Conservation (phyloP, 2,113 vertebrate species). For the Bagarius yarrelli region DNA sequence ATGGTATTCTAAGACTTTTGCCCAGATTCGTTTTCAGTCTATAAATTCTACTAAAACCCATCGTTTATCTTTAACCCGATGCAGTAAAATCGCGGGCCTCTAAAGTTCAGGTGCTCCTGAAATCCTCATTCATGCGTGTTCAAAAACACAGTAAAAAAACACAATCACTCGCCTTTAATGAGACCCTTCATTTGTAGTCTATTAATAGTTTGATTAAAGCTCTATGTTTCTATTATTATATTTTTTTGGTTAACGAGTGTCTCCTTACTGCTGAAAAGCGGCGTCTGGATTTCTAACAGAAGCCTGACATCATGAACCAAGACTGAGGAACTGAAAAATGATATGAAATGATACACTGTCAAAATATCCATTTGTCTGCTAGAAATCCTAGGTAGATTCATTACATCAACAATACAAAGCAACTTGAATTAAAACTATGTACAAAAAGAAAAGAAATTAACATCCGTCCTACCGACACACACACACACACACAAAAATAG, state of each 20-base stretch:
- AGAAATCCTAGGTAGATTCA: conserved; percentile 31
- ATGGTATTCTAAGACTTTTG: background rate
- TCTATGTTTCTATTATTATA: background rate
- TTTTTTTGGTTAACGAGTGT: conserved; percentile 42
- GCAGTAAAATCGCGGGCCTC: background rate
- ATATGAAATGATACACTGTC: conserved; percentile 68
- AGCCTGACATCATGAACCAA: conserved; percentile 67
- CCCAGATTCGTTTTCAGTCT: background rate
- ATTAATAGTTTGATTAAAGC: conserved; percentile 34
- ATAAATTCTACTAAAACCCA: background rate
- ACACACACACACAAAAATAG: background rate
- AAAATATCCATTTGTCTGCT: conserved; percentile 29
- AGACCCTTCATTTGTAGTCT: background rate
- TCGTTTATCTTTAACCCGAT: background rate
- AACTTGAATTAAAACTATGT: conserved; percentile 46
- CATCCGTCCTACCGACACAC: conserved; percentile 46
- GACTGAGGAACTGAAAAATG: conserved; percentile 74
- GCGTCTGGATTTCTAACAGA: conserved; percentile 46
- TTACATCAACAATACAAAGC: conserved; percentile 51
- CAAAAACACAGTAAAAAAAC: conserved; percentile 1
- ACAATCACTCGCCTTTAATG: conserved; percentile 8
- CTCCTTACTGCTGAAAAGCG: conserved; percentile 47
- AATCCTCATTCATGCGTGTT: background rate
- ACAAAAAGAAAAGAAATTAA: conserved; percentile 21
- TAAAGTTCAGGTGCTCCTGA: background rate